Percentiles rank a stretch among this genome's conserved stretches.
These are phyloP conservation scores for Acanthurus leucopareius DNA, from an alignment of 2,797 vertebrate species.

Conservation along the genomic window DNA sequence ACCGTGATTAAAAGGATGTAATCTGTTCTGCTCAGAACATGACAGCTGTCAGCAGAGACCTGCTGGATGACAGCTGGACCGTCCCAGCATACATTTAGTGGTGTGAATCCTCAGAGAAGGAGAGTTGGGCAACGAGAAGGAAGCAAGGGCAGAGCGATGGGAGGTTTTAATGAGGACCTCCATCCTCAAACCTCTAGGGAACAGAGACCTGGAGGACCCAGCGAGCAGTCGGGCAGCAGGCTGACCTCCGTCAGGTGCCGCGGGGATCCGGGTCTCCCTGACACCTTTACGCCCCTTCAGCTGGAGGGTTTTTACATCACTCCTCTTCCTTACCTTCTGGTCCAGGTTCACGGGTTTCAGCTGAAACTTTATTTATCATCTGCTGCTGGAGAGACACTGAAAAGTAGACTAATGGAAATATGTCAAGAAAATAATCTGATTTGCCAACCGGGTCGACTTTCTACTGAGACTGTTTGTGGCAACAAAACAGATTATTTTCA, in stretches of 20 bases:
- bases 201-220: conserved; percentile 51
- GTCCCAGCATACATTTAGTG: conserved; percentile 47
- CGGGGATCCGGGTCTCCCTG: conserved; percentile 20
- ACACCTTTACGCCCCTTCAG: not conserved
- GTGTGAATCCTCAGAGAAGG: conserved; percentile 41
- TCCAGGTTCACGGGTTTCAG: not conserved
- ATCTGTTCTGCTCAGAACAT: conserved; percentile 30
- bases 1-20: too few relatives aligned
- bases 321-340: not conserved
- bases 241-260: conserved; percentile 73
- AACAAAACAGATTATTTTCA: too few relatives aligned
- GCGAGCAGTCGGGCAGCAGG: conserved; percentile 34
- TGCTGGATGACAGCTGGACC: conserved; percentile 60
- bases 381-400: not conserved
- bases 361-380: conserved; percentile 13
- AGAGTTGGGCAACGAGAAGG: conserved; percentile 24
- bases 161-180: conserved; percentile 79
- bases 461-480: too few relatives aligned
- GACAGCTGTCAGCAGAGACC: conserved; percentile 40
- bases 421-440: too few relatives aligned
- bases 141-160: conserved; percentile 46
- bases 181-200: conserved; percentile 66
- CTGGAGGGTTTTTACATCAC: not conserved
- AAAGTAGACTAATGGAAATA: not conserved
- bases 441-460: too few relatives aligned